Evolutionary conservation across 2,888 invertebrate genomes (phyloP).

Genomic region (Gibbula magus): DNA sequence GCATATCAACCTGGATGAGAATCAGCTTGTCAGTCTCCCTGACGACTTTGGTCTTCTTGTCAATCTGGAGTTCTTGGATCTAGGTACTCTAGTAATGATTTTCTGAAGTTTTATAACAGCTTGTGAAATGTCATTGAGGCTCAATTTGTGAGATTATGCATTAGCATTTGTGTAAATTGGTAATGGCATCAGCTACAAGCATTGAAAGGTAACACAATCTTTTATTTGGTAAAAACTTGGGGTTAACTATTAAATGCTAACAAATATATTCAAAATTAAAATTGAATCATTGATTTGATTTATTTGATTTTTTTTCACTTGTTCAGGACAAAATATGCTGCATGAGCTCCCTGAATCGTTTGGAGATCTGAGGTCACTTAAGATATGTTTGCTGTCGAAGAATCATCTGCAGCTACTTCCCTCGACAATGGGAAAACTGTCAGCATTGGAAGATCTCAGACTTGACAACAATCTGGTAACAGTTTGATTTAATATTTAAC

Average conservation of each 20-base stretch:
- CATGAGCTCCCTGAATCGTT: conserved; percentile 67
- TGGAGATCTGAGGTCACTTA: conserved; percentile 53
- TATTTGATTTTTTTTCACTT: conserved; percentile 1
- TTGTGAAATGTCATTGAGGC: too few relatives aligned
- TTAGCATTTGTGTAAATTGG: too few relatives aligned
- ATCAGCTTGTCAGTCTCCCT: conserved; percentile 62
- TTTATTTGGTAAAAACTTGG: too few relatives aligned
- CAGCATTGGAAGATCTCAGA: conserved; percentile 58
- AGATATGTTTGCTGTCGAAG: conserved; percentile 60
- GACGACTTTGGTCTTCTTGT: conserved; percentile 62
- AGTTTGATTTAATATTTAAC: not conserved
- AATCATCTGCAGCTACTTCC: conserved; percentile 65
- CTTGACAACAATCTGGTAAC: conserved; percentile 66
- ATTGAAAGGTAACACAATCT: too few relatives aligned
- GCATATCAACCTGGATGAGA: conserved; percentile 65
- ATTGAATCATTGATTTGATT: not conserved
- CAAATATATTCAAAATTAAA: conserved; percentile 5
- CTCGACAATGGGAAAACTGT: conserved; percentile 64
- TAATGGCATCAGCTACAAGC: too few relatives aligned
- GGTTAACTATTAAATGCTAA: too few relatives aligned
- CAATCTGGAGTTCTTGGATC: conserved; percentile 61
- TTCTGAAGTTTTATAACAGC: too few relatives aligned
- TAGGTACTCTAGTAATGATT: conserved; percentile 52
- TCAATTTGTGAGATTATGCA: too few relatives aligned
- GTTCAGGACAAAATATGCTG: conserved; percentile 64